Conservation (phyloP, 35 echinoderm and acorn worm genomes). For the Ophioderma brevispina region DNA sequence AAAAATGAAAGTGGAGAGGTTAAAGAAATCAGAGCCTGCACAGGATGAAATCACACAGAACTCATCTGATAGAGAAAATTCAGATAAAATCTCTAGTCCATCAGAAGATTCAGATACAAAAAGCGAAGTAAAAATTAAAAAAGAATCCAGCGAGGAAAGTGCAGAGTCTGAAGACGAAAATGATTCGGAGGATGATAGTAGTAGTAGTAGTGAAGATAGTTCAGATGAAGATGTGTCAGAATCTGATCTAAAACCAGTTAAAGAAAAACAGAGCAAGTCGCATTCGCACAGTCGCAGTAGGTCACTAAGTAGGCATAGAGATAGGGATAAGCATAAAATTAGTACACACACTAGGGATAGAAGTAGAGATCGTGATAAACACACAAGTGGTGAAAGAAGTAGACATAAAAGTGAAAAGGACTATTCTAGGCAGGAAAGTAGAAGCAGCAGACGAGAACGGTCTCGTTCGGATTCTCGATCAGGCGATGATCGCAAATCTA, state of each 20-base stretch:
- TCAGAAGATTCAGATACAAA: neutral
- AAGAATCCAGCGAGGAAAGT: constrained; percentile 1
- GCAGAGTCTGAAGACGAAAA: neutral
- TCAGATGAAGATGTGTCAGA: neutral
- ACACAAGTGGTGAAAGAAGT: neutral
- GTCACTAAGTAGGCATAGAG: neutral
- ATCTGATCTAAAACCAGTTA: neutral
- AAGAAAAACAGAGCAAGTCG: neutral
- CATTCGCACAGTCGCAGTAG: neutral
- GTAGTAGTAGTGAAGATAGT: neutral
- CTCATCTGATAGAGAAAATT: neutral
- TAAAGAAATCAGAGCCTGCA: neutral
- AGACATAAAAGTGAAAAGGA: neutral
- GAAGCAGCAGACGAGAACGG: neutral
- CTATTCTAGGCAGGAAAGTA: neutral
- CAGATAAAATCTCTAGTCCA: neutral
- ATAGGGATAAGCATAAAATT: neutral
- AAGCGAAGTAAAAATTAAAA: neutral
- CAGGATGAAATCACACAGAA: no score
- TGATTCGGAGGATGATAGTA: neutral
- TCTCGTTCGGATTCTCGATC: neutral
- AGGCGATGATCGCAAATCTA: neutral
- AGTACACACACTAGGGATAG: neutral
- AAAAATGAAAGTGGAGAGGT: neutral
- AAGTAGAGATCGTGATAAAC: neutral